Conservation (phyloP, 2,113 vertebrate species). For the Caretta caretta region DNA sequence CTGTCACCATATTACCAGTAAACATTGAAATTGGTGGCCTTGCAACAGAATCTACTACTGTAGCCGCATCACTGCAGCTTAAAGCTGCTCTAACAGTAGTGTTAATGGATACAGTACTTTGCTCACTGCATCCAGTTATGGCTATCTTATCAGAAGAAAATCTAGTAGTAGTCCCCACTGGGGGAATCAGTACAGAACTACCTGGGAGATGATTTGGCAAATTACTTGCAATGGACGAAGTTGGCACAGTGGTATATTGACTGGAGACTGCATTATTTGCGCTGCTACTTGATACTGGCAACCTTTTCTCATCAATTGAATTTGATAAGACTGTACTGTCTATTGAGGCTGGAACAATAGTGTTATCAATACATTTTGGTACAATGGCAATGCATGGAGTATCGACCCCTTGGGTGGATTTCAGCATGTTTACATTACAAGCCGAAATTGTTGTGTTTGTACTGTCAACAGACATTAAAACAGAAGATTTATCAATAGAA, state of each 20-base stretch:
- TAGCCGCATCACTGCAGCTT: slow-evolving; percentile 65
- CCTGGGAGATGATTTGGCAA: slow-evolving; percentile 83
- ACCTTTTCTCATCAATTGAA: slow-evolving; percentile 74
- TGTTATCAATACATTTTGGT: slow-evolving; percentile 83
- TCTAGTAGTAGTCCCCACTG: slow-evolving; percentile 72
- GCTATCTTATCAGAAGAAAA: slow-evolving; percentile 82
- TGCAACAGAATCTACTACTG: slow-evolving; percentile 64
- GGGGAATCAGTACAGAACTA: slow-evolving; percentile 81
- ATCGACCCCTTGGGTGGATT: slow-evolving; percentile 81
- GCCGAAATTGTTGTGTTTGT: slow-evolving; percentile 78
- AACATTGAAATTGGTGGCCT: slow-evolving; percentile 77
- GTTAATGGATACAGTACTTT: slow-evolving; percentile 64
- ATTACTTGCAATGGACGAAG: slow-evolving; percentile 78
- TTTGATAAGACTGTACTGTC: slow-evolving; percentile 61
- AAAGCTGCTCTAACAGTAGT: slow-evolving; percentile 73
- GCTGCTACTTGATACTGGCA: slow-evolving; percentile 72
- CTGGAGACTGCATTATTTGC: slow-evolving; percentile 60
- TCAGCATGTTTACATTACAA: slow-evolving; percentile 82
- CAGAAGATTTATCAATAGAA: slow-evolving; percentile 83
- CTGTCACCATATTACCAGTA: slow-evolving; percentile 77
- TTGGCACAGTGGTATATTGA: slow-evolving; percentile 80
- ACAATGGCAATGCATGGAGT: slow-evolving; percentile 79
- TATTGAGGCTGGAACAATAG: slow-evolving; percentile 61
- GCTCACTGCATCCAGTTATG: slow-evolving; percentile 77
- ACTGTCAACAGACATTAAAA: slow-evolving; percentile 85